Percentiles rank a stretch among this genome's conserved stretches.
phyloP scores from a whole-genome alignment of 1,140 invertebrate species.

The Hirudo medicinalis region DNA sequence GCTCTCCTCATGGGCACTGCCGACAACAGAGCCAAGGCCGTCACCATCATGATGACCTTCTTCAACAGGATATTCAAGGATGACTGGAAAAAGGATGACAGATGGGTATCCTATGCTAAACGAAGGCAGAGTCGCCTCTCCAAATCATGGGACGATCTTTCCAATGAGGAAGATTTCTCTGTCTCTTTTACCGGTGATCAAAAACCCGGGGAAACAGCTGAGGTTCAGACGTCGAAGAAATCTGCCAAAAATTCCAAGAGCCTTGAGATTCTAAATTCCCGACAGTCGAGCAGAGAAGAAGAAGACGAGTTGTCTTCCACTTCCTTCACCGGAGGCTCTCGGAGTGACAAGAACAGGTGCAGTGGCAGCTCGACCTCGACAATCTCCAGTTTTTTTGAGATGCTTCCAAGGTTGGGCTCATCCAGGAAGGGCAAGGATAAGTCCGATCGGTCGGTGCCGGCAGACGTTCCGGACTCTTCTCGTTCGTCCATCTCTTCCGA shows the following conservation, averaged over 20 bases:
- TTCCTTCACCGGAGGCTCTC: too few species aligned
- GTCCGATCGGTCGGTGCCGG: too few species aligned
- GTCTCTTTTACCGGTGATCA: background rate
- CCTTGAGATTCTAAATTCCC: background rate
- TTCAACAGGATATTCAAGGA: slow-evolving; percentile 8
- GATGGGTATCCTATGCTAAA: background rate
- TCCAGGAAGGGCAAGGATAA: too few species aligned
- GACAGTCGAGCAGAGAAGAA: too few species aligned
- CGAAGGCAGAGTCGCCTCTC: background rate
- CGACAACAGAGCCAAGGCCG: slow-evolving; percentile 13
- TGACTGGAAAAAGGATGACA: background rate
- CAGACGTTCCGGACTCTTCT: too few species aligned
- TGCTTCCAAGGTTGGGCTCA: too few species aligned
- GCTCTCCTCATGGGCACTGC: slow-evolving; percentile 31
- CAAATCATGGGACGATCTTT: background rate
- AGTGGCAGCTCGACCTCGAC: too few species aligned
- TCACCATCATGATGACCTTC: slow-evolving; percentile 4
- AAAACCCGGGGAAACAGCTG: too few species aligned
- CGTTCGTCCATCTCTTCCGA: too few species aligned
- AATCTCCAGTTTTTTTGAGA: too few species aligned
- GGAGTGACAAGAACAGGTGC: too few species aligned
- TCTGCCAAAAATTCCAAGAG: background rate
- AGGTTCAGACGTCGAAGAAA: background rate
- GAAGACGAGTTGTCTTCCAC: too few species aligned
- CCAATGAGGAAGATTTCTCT: background rate